phyloP scores from a whole-genome alignment of 2,113 vertebrate species.

The Lepus timidus region DNA sequence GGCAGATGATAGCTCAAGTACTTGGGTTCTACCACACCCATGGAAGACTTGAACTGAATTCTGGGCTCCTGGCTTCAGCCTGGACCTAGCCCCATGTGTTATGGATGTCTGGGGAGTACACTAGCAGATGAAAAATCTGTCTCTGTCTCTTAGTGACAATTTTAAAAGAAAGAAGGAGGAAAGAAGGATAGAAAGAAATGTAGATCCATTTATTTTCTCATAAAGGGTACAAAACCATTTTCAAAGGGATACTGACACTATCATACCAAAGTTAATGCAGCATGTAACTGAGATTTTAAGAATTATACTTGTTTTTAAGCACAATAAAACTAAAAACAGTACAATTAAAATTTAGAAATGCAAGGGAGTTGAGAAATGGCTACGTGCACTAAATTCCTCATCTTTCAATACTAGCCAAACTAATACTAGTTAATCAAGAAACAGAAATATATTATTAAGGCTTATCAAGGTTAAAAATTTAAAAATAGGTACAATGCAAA shows the following conservation, averaged over 20 bases:
- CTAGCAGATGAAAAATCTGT: too few relatives aligned
- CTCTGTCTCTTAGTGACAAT: too few relatives aligned
- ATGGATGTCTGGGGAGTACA: too few relatives aligned
- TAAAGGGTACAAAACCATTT: background rate
- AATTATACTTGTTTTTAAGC: conserved; percentile 27
- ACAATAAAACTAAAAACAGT: background rate
- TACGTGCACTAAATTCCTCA: too few relatives aligned
- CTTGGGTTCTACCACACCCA: too few relatives aligned
- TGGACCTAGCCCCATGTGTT: too few relatives aligned
- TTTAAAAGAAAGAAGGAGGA: background rate
- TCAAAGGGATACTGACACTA: background rate
- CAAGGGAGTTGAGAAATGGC: too few relatives aligned
- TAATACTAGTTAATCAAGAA: conserved; percentile 4
- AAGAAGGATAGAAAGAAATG: background rate
- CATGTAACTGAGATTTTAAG: background rate
- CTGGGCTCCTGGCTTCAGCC: too few relatives aligned
- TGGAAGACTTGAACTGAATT: too few relatives aligned
- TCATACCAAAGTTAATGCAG: background rate
- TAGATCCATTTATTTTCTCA: background rate
- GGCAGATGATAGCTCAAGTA: too few relatives aligned
- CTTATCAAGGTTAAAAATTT: background rate
- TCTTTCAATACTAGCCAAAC: background rate
- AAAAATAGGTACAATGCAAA: background rate
- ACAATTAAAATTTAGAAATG: background rate
- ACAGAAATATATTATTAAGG: background rate